Evolutionary conservation across 37 sponge, comb jelly and placozoan genomes (phyloP), one percentile per base, ranked within the genome.

Genomic region (Oopsacas minuta): DNA sequence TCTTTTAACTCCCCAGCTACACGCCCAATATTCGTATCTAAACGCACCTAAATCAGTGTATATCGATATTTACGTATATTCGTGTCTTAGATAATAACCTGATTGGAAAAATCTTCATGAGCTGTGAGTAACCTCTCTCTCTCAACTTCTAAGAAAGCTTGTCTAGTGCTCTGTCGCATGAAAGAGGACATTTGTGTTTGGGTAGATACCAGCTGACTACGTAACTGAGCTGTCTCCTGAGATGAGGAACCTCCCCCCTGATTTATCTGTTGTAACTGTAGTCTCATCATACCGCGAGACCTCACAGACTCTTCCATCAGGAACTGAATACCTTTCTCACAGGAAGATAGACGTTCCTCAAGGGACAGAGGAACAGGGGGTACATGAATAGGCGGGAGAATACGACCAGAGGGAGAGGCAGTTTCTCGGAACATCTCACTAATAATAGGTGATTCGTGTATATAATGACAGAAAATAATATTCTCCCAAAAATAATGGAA

Each of bases 161-260:
- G 75, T n/a, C 75, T 61, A 5, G 75, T 61, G 75, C 75, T 61
- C 75, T 61, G 75, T 12, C 75, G 75, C 75, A 61, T 61, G 75
- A 61, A 61, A 34, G 75, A 10, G 30, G 75, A 3, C 75, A 61
- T 61, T 34, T 61, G 75, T 5, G 75, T 3, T 34, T 61, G 75
- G 1, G 75, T 61, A 34, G 75, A 61, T 5, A 61, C 28, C 75
- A 61, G 75, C 75, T 61, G 75, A 12, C 75, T 61, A 3, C 75
- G 7, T 12, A 61, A 34, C 28, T 25, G 75, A 3, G 75, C 20
- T 25, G 75, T 12, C 75, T 61, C 75, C 75, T 61, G 75, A 3
- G 22, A 5, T 34, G 17, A 5, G 75, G 75, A 25, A 25, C 75
- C 75, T 25, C 75, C 75, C 75, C 75, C 75, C 17, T 61, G 75